Conservation (phyloP, 2,113 vertebrate species). For the Dolichallabes microphthalmus region DNA sequence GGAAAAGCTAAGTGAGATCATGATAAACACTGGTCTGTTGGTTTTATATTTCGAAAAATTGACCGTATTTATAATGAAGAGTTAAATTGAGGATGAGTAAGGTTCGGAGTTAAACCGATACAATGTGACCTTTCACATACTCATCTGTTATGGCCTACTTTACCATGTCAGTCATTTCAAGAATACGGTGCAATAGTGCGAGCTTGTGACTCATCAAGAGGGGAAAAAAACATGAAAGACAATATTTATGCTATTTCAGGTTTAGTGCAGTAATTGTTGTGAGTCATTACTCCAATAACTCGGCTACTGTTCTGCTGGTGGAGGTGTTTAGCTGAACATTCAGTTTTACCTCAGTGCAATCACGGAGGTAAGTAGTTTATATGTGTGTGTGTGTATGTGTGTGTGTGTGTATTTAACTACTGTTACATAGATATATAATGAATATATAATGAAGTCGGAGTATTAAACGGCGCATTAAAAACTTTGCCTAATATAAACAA, state of each 20-base stretch:
- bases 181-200: slow-evolving; percentile 6
- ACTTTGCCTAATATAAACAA: background rate
- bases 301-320: background rate
- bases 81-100: slow-evolving; percentile 7
- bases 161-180: slow-evolving; percentile 24
- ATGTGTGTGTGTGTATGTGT: no score
- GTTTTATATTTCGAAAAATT: background rate
- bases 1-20: background rate
- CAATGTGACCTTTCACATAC: slow-evolving; percentile 29
- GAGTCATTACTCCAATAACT: slow-evolving; percentile 2
- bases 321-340: background rate
- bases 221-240: background rate
- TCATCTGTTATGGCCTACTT: background rate
- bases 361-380: background rate
- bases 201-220: slow-evolving; percentile 17
- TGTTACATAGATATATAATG: no score
- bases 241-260: slow-evolving; percentile 26
- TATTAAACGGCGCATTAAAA: background rate
- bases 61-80: background rate
- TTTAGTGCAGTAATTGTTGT: slow-evolving; percentile 7
- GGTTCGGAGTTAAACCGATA: slow-evolving; percentile 18
- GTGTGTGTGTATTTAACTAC: no score
- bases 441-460: background rate
- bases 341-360: background rate
- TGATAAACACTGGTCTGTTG: background rate